These are phyloP conservation scores for Cryptoprocta ferox DNA, from an alignment of 2,797 vertebrate species.

Conservation along the genomic window DNA sequence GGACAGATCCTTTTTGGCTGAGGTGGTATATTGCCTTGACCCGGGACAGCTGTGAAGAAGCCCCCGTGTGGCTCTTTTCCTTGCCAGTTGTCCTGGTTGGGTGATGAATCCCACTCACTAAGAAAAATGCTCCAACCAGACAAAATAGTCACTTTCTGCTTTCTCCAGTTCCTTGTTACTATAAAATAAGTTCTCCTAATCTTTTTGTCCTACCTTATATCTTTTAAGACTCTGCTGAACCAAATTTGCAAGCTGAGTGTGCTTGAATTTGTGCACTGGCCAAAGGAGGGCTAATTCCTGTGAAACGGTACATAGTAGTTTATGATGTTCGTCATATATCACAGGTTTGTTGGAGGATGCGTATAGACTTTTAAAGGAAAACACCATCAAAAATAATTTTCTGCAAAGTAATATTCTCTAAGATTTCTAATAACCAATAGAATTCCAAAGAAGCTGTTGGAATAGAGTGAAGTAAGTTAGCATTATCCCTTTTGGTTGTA, in stretches of 20 bases:
- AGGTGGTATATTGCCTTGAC: neutral
- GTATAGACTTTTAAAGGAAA: neutral
- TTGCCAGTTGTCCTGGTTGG: neutral
- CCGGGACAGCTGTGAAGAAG: neutral
- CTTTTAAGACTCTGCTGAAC: neutral
- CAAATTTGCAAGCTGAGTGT: neutral
- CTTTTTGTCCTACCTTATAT: neutral
- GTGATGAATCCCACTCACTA: neutral
- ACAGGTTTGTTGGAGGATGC: neutral
- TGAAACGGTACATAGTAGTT: neutral
- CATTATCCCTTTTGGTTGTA: neutral
- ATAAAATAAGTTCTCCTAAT: neutral
- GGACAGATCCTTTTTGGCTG: neutral
- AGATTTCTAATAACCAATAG: neutral
- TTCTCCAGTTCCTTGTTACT: neutral
- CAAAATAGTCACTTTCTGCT: slow-evolving; percentile 28
- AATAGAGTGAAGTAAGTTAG: neutral
- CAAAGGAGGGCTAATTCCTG: neutral
- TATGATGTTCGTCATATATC: neutral
- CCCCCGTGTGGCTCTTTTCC: neutral
- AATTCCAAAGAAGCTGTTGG: neutral
- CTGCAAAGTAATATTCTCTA: neutral
- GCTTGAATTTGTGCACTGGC: neutral
- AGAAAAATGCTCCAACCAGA: neutral
- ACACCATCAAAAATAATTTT: slow-evolving; percentile 37